These are phyloP conservation scores for Apodemia hepburni DNA, from an alignment of 2,888 invertebrate species.

Conservation along the genomic window DNA sequence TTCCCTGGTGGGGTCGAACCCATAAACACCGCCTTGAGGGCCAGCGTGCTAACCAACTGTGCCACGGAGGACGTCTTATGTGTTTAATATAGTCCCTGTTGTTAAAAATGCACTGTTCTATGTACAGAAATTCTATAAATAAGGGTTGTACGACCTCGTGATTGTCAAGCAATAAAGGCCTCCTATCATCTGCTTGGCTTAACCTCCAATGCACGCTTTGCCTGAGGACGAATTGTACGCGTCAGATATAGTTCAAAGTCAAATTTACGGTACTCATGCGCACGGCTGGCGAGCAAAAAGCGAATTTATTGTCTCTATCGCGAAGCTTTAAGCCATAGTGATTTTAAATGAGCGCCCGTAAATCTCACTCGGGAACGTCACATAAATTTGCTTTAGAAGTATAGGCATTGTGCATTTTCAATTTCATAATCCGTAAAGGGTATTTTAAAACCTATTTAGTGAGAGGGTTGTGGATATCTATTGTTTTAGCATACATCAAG, in stretches of 20 bases:
- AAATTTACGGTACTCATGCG: slow-evolving; percentile 57
- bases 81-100: too few species aligned
- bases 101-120: too few species aligned
- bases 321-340: slow-evolving; percentile 44
- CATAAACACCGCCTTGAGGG: too few species aligned
- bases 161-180: slow-evolving; percentile 9
- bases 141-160: slow-evolving; percentile 9
- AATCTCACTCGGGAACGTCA: slow-evolving; percentile 34
- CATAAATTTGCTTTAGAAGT: slow-evolving; percentile 29
- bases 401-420: slow-evolving; percentile 10
- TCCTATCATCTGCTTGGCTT: slow-evolving; percentile 33
- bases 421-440: slow-evolving; percentile 6
- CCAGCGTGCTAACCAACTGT: too few species aligned
- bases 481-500: too few species aligned
- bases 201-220: slow-evolving; percentile 38
- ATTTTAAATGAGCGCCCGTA: slow-evolving; percentile 47
- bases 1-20: too few species aligned
- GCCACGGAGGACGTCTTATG: too few species aligned
- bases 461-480: background rate
- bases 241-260: slow-evolving; percentile 49
- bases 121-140: background rate
- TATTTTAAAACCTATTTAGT: background rate
- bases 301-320: slow-evolving; percentile 58
- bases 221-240: slow-evolving; percentile 41
- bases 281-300: slow-evolving; percentile 34